Percentiles rank a stretch among this genome's conserved stretches.
Evolutionary conservation across 1,140 invertebrate genomes (phyloP).

Genomic region (Polypedilum pembai): DNA sequence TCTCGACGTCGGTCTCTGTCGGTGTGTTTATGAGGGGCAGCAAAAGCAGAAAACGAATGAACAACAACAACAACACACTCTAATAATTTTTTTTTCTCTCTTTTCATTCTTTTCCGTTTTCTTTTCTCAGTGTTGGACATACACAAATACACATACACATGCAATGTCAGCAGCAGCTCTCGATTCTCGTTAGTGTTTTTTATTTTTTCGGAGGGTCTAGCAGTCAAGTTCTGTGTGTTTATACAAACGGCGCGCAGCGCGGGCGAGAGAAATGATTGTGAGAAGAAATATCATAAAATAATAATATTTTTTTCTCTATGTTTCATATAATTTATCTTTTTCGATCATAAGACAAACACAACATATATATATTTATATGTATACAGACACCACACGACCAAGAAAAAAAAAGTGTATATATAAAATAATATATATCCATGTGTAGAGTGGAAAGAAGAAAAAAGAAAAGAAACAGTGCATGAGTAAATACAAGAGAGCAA

Average conservation of each 20-base stretch:
- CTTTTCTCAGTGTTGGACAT: too few relatives aligned
- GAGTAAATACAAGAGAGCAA: background rate
- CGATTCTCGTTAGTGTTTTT: constrained; percentile 14
- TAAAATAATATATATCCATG: background rate
- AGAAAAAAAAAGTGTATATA: background rate
- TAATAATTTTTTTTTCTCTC: too few relatives aligned
- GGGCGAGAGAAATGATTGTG: background rate
- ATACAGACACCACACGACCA: background rate
- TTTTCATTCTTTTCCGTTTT: too few relatives aligned
- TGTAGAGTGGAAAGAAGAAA: background rate
- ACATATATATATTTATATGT: background rate
- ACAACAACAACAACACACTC: background rate
- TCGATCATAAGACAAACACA: constrained; percentile 25
- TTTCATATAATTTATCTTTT: constrained; percentile 26
- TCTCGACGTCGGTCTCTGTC: background rate
- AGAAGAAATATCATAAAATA: constrained; percentile 22
- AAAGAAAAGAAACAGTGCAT: background rate
- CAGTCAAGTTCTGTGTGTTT: constrained; percentile 4
- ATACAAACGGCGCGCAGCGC: background rate
- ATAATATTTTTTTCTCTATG: constrained; percentile 3
- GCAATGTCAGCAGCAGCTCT: background rate
- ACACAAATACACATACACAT: too few relatives aligned
- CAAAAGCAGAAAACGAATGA: background rate
- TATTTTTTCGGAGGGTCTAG: background rate
- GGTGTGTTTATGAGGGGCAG: background rate